phyloP scores from a whole-genome alignment of 2,888 invertebrate genomes.

The Melitaea athalia region DNA sequence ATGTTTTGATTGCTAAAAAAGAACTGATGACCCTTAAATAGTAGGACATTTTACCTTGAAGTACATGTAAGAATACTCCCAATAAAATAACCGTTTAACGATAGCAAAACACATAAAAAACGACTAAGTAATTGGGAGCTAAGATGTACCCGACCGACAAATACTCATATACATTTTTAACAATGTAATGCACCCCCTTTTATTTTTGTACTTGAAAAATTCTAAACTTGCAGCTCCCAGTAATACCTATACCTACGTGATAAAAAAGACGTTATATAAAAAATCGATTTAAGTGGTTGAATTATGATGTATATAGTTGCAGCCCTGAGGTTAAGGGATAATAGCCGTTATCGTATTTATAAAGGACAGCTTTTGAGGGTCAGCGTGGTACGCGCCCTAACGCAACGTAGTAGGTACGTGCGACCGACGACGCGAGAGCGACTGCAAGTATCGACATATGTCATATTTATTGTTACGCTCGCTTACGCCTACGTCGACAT shows the following conservation, averaged over 20 bases:
- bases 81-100: no score
- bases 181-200: no score
- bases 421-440: conserved; percentile 19
- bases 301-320: conserved; percentile 14
- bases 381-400: conserved; percentile 34
- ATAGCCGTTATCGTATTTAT: conserved; percentile 39
- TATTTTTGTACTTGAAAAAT: no score
- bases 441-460: conserved; percentile 18
- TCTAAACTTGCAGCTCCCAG: not conserved
- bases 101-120: no score
- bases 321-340: conserved; percentile 35
- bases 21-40: no score
- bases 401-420: conserved; percentile 17
- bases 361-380: conserved; percentile 39
- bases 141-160: no score
- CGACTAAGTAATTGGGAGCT: no score
- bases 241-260: not conserved
- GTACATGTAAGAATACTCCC: no score
- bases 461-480: conserved; percentile 19
- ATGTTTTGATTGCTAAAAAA: no score
- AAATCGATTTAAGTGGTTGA: not conserved
- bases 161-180: no score
- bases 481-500: conserved; percentile 16
- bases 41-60: no score
- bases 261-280: not conserved